phyloP scores from a whole-genome alignment of 23 tunicate genomes.

The Trididemnum clinides region DNA sequence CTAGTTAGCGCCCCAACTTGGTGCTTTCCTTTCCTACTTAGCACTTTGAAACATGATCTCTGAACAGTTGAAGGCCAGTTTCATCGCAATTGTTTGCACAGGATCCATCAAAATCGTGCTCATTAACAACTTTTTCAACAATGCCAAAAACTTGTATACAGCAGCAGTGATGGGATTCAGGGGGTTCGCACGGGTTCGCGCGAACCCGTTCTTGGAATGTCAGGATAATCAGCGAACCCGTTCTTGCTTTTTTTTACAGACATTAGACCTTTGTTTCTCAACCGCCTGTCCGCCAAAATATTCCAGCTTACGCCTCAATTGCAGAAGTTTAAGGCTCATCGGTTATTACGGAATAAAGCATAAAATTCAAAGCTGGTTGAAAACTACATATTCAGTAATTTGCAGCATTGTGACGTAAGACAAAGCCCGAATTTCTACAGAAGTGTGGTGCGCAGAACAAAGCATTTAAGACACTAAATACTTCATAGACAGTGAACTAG shows the following conservation, averaged over 20 bases:
- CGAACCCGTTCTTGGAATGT: slow-evolving; percentile 19
- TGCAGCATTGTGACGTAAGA: slow-evolving; percentile 18
- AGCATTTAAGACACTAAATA: slow-evolving; percentile 15
- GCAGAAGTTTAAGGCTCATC: slow-evolving; percentile 15
- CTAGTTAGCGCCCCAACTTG: too few relatives aligned
- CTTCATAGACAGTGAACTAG: slow-evolving; percentile 21
- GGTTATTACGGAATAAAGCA: slow-evolving; percentile 17
- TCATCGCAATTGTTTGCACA: too few relatives aligned
- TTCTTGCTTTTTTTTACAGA: not conserved
- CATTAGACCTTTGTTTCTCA: not conserved
- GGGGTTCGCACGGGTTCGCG: slow-evolving; percentile 27
- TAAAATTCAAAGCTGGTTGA: slow-evolving; percentile 19
- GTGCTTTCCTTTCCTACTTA: too few relatives aligned
- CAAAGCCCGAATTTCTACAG: slow-evolving; percentile 22
- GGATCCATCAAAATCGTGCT: too few relatives aligned
- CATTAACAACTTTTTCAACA: too few relatives aligned
- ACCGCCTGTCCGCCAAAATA: not conserved
- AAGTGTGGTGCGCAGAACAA: slow-evolving; percentile 15
- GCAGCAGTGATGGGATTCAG: slow-evolving; percentile 19
- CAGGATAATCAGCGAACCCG: slow-evolving; percentile 16
- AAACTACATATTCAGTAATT: slow-evolving; percentile 15
- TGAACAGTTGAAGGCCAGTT: too few relatives aligned
- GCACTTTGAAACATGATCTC: too few relatives aligned
- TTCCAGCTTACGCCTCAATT: slow-evolving; percentile 18
- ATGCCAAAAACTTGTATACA: too few relatives aligned